Conservation (phyloP, 2,888 invertebrate genomes). For the Nephrotoma guestfalica region DNA sequence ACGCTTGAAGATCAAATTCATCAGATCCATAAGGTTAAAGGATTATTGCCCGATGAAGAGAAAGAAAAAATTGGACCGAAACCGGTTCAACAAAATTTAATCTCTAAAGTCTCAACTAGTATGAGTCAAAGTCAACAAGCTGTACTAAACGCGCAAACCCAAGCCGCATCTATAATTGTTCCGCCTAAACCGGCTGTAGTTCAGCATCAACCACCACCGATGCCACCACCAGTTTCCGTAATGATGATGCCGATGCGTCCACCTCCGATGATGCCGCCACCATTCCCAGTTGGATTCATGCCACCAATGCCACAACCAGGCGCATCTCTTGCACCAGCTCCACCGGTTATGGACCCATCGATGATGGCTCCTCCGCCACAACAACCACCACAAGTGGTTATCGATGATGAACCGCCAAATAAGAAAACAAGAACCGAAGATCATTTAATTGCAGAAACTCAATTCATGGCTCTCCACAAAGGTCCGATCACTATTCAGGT, state of each 20-base stretch:
- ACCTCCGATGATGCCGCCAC: constrained; percentile 34
- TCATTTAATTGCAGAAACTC: constrained; percentile 75
- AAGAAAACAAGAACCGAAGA: constrained; percentile 90
- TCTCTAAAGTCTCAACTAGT: constrained; percentile 23
- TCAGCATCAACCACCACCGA: constrained; percentile 13
- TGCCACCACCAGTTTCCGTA: constrained; percentile 25
- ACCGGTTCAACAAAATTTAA: constrained; percentile 41
- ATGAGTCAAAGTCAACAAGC: constrained; percentile 16
- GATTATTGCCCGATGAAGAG: constrained; percentile 85
- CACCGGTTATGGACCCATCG: constrained; percentile 39
- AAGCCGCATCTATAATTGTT: constrained; percentile 11
- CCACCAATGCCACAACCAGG: constrained; percentile 24
- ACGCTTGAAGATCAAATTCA: constrained; percentile 94
- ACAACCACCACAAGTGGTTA: constrained; percentile 27
- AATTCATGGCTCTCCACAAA: constrained; percentile 56
- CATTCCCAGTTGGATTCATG: constrained; percentile 33
- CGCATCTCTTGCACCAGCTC: constrained; percentile 26
- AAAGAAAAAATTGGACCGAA: constrained; percentile 95
- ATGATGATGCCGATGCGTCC: constrained; percentile 33
- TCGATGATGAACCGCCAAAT: constrained; percentile 69
- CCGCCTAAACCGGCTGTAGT: constrained; percentile 13
- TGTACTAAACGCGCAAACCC: constrained; percentile 8
- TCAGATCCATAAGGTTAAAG: constrained; percentile 93
- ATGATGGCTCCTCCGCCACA: constrained; percentile 33
- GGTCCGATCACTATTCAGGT: constrained; percentile 70